Evolutionary conservation across 1,140 invertebrate genomes (phyloP), one percentile per base, ranked within the genome.

Genomic region (Eurosta solidaginis): DNA sequence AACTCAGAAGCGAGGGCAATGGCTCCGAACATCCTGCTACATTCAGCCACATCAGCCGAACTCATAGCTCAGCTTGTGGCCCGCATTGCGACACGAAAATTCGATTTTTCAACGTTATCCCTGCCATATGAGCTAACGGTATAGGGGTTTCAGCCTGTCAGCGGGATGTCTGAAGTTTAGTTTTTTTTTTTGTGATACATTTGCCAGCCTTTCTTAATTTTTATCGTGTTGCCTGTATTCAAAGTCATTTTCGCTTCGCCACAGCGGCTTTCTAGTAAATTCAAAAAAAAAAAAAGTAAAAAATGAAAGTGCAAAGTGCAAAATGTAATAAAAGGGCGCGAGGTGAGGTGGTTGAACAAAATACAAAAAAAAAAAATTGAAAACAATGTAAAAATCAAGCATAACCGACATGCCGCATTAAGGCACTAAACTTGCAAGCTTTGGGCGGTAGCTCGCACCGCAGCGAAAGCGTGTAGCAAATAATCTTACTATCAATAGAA

Each of bases 251-350:
- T 36, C 59, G 59, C n/a, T 68, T 27, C 33, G 59, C 59, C n/a
- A n/a, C n/a, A n/a, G n/a, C 59, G 33, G n/a, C n/a, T n/a, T n/a
- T n/a, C n/a, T 36, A 68, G 59, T 68, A 36, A 42, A 68, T 68
- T 44, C 5, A 5, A 12, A 44, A 6, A 12, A 44, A 44, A 44
- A 44, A 44, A 44, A 44, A 44, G n/a, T n/a, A 59, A 59, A 59
- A 68, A 68, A 68, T 36, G 59, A 68, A 68, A 68, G 59, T 68
- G 59, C 59, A 68, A 68, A 68, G 59, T 68, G 59, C 33, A n/a
- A 40, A 68, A 20, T 42, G 59, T n/a, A n/a, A n/a, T n/a, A n/a
- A 40, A 22, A 68, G 40, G 20, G 9, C 0, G 45, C 45, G 50
- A 54, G 50, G n/a, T n/a, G n/a, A n/a, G 50, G 50, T 7, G 33